Base-by-base conservation (phyloP, 2,888 invertebrate species). In the Litoditis marina region DNA sequence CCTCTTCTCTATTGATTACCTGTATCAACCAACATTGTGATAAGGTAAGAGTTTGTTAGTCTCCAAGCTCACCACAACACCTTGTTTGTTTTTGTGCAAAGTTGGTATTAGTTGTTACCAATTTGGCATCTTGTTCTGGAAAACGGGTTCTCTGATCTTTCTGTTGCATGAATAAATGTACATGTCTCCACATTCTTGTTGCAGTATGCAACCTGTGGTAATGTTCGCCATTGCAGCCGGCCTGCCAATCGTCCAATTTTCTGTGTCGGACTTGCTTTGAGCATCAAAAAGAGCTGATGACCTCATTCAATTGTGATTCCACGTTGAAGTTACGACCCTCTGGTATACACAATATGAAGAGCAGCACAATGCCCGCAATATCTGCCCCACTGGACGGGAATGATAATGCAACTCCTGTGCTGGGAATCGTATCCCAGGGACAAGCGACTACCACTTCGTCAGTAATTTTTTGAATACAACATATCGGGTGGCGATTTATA, bases 191-290 rank as follows among this genome's bases (percentile, higher is more conserved):
- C 11, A 25, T 51, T 36, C 51, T 11, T 8, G 31, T 34, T 30
- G 27, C n/a, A 25, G n/a, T 16, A 25, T 27, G 30, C 11, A 8
- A 22, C 28, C 13, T 56, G 11, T 55, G 6, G 4, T 49, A 7
- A 49, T n/a, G n/a, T n/a, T n/a, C n/a, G n/a, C n/a, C n/a, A n/a
- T 67, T 72, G 60, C 65, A 77, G 69, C 74, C 71, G 6, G 80
- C 80, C 1, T 74, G 78, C 1, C 79, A 79, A 36, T 66, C 73
- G n/a, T 79, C 79, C 25, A 82, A 82, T 56, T 80, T 81, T 69
- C 74, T 82, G 53, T 82, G 82, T 64, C 69, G 69, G 30, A 63
- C 64, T 30, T 82, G 82, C 59, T 79, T 82, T 51, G 74, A 72
- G 27, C 70, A 65, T 51, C 82, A 82, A 56, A 77, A 78, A 53